These are phyloP conservation scores for Micrasema longulum DNA, from an alignment of 1,140 invertebrate species.

Conservation along the genomic window DNA sequence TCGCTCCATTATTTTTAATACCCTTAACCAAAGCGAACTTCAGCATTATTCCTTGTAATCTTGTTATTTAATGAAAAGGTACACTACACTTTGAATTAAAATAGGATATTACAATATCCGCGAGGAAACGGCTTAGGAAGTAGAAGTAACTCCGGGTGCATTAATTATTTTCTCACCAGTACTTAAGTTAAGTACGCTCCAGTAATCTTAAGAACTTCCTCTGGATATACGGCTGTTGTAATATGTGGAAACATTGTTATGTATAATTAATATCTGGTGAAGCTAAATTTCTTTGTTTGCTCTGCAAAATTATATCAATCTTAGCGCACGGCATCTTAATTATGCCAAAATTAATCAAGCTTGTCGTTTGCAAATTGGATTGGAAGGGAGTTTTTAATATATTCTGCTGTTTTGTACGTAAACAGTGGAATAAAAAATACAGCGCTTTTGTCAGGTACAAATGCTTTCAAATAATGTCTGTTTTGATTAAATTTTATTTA, in stretches of 20 bases:
- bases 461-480: too few relatives aligned
- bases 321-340: slow-evolving; percentile 9
- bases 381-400: background rate
- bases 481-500: too few relatives aligned
- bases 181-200: background rate
- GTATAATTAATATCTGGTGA: background rate
- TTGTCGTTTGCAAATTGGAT: background rate
- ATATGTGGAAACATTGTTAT: background rate
- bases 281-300: slow-evolving; percentile 24
- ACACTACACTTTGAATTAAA: slow-evolving; percentile 14
- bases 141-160: slow-evolving; percentile 18
- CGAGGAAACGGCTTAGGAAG: slow-evolving; percentile 26
- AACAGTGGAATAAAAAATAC: too few relatives aligned
- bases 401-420: too few relatives aligned
- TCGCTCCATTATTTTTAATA: background rate
- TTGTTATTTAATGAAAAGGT: slow-evolving; percentile 6
- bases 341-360: slow-evolving; percentile 24
- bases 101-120: slow-evolving; percentile 13
- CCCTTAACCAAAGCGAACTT: slow-evolving; percentile 2
- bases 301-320: slow-evolving; percentile 17
- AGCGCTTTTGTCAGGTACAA: too few relatives aligned
- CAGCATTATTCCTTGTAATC: slow-evolving; percentile 4
- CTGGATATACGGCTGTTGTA: too few relatives aligned
- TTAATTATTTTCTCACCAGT: slow-evolving; percentile 27
- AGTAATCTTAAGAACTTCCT: slow-evolving; percentile 23